Evolutionary conservation across 1,140 invertebrate genomes (phyloP), one percentile per base, ranked within the genome.

Genomic region (Drosophila guanche): DNA sequence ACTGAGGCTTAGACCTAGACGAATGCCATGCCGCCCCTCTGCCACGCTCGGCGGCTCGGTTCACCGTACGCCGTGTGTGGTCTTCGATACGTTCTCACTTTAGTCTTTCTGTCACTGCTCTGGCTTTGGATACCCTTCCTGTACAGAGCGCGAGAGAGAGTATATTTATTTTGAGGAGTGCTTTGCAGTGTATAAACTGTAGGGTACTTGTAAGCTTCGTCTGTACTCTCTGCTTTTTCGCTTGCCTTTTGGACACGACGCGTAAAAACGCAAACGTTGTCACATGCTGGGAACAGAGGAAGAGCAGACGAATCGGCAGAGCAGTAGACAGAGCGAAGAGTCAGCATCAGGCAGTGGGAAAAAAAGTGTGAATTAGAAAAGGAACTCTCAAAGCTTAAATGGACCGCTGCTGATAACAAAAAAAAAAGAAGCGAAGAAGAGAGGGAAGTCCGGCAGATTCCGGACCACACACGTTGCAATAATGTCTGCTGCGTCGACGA

Each of bases 311-410:
- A 48, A 23, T 2, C 10, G 66, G 40, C 47, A 56, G 27, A 37
- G 50, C 29, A 46, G 10, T 42, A 57, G 25, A 25, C 40, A 65
- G 45, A 29, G 42, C 37, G 43, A 42, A 69, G 65, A 76, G 76
- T 52, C 41, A 71, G 50, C 25, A 46, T 23, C 2, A 22, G 14
- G 20, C 25, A 70, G 16, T 42, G 55, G 22, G 40, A 41, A 80
- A 86, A 83, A 88, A 86, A 86, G 83, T 86, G 83, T 88, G 83
- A 86, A 86, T 86, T 86, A 79, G 83, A 86, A 79, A 86, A 86
- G 78, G 83, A 83, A 88, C 83, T 86, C 83, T 86, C 78, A 88
- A 69, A 72, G 83, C 83, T 75, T 86, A 86, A 86, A 86, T 86
- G 78, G 73, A 56, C 62, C 61, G 61, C 52, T 68, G 83, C 81